Conservation (phyloP, 2,797 vertebrate species). For the Notolabrus celidotus region DNA sequence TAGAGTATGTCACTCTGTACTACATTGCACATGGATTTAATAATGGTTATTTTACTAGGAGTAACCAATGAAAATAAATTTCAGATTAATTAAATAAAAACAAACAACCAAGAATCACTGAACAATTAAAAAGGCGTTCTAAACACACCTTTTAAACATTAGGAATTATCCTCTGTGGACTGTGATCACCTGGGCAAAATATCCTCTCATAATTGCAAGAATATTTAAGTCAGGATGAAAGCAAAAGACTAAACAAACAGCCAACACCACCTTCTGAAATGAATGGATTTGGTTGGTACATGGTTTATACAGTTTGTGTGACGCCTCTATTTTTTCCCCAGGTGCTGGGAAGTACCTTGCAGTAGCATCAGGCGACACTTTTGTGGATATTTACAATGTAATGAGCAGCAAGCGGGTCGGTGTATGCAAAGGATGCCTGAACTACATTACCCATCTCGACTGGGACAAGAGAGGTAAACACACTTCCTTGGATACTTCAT, state of each 20-base stretch:
- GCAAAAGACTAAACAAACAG: neutral
- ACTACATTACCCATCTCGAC: slow-evolving; percentile 97
- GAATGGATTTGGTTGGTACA: neutral
- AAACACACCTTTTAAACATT: too few relatives aligned
- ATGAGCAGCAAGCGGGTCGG: slow-evolving; percentile 98
- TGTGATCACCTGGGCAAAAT: too few relatives aligned
- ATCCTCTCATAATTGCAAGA: neutral
- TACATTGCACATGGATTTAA: neutral
- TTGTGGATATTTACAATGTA: slow-evolving; percentile 98
- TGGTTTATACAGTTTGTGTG: neutral
- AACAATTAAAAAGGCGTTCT: too few relatives aligned
- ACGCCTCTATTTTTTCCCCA: slow-evolving; percentile 63
- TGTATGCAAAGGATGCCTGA: slow-evolving; percentile 95
- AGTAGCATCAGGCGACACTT: slow-evolving; percentile 96
- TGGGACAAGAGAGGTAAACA: slow-evolving; percentile 95
- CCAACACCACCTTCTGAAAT: too few relatives aligned
- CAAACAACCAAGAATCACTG: neutral
- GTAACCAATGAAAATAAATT: neutral
- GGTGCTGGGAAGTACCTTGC: slow-evolving; percentile 96
- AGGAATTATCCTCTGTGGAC: too few relatives aligned
- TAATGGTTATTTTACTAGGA: neutral
- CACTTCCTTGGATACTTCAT: slow-evolving; percentile 1
- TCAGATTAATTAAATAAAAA: neutral
- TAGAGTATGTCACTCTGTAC: slow-evolving; percentile 16
- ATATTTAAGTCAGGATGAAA: neutral